Base-by-base conservation (phyloP, 2,888 invertebrate genomes). In the Ecliptopera silaceata region DNA sequence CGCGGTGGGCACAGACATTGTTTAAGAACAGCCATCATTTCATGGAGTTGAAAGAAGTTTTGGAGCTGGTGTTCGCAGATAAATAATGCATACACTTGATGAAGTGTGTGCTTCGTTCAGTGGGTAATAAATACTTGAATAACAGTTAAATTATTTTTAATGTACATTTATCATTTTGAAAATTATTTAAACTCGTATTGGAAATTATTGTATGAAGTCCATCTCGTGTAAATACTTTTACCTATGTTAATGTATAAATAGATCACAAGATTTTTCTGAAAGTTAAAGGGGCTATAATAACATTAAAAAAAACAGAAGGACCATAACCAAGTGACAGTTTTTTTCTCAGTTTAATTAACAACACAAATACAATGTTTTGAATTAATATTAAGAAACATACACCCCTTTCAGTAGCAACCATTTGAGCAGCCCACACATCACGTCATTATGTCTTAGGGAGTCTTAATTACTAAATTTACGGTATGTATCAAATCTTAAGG, bases 11-110 rank as follows among this genome's bases (percentile, higher is more conserved):
- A 53, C 47, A 66, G 74, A 71, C 72, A 74, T 79, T 81, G 81
- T 80, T 81, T 77, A 70, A 71, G 71, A 81, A 81, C 80, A 80
- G 65, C 77, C 72, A 80, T 82, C 71, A 81, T 75, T 82, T 77
- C 71, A 64, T 64, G 67, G 65, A 71, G 66, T 73, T 68, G 70
- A 74, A 75, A 73, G 69, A 75, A 79, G 73, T 77, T 75, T 60
- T 49, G 61, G 61, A 65, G 64, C 52, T 53, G 51, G 63, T 61
- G 51, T 63, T 57, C 61, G 49, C 59, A 56, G 55, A 63, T 66
- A 64, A 63, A 66, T 61, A 61, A 61, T 61, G 41, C 49, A 51
- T 65, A 60, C 65, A 67, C 53, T 54, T 58, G 56, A 51, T 56
- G 45, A 44, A 59, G 39, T 41, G 50, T 42, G 13, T 54, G 47